Percentiles rank a stretch among this genome's conserved stretches.
phyloP scores from a whole-genome alignment of 2,113 vertebrate species.

The Odobenus rosmarus region DNA sequence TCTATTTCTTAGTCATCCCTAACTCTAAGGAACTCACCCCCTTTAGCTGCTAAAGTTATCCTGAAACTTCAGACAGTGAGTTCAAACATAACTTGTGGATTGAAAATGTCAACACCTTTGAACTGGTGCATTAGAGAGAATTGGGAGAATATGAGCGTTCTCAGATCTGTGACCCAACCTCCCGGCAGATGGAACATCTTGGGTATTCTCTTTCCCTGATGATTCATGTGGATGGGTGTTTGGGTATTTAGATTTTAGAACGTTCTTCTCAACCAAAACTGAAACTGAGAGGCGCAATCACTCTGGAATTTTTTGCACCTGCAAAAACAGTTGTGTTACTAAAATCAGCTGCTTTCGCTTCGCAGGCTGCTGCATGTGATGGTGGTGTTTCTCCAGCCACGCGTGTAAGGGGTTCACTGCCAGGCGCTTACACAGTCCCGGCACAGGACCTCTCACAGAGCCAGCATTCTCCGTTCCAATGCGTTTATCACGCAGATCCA shows the following conservation, averaged over 20 bases:
- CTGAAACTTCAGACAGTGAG: background rate
- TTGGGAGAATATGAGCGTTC: background rate
- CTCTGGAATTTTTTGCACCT: slow-evolving; percentile 18
- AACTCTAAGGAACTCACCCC: background rate
- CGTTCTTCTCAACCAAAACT: slow-evolving; percentile 24
- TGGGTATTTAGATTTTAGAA: slow-evolving; percentile 10
- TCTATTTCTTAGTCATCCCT: background rate
- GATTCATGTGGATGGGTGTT: background rate
- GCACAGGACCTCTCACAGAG: background rate
- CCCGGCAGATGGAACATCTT: background rate
- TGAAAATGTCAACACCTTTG: background rate
- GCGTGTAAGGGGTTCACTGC: background rate
- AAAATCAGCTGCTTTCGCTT: background rate
- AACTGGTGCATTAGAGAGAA: background rate
- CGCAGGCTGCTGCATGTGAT: background rate
- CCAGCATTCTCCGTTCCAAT: background rate
- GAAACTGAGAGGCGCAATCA: slow-evolving; percentile 28
- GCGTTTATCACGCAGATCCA: background rate
- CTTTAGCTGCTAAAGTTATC: background rate
- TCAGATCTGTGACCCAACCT: background rate
- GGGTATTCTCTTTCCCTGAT: background rate
- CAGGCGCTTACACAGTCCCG: background rate
- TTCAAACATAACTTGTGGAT: background rate
- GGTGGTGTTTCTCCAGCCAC: background rate
- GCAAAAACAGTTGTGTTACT: slow-evolving; percentile 14